Conservation (phyloP, 2,888 invertebrate species). For the Andrena haemorrhoa region DNA sequence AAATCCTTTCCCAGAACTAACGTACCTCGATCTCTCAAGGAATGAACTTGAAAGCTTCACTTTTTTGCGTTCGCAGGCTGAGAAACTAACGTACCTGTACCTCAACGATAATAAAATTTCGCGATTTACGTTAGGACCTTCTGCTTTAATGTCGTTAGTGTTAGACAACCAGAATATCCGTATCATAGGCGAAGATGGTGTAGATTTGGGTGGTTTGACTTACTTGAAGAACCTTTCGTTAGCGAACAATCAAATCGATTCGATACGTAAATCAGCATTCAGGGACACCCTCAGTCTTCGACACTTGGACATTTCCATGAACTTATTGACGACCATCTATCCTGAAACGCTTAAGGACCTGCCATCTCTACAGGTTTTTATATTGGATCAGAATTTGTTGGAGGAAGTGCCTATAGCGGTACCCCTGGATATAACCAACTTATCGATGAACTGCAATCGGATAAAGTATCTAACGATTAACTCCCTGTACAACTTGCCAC, state of each 20-base stretch:
- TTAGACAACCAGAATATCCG: constrained; percentile 8
- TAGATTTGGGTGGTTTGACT: constrained; percentile 13
- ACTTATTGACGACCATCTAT: rapidly evolving
- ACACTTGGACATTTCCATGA: constrained; percentile 30
- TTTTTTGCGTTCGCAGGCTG: background rate
- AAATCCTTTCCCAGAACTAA: constrained; percentile 41
- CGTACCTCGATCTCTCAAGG: constrained; percentile 36
- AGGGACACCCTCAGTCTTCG: background rate
- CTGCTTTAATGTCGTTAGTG: background rate
- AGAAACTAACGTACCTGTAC: constrained; percentile 12
- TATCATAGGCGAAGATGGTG: background rate
- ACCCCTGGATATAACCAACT: constrained; percentile 63
- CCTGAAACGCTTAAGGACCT: constrained; percentile 61
- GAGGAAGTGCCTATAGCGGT: constrained; percentile 61
- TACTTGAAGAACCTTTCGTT: constrained; percentile 70
- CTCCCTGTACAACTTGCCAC: constrained; percentile 63
- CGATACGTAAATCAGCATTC: background rate
- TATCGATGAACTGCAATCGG: constrained; percentile 73
- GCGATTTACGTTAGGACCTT: rapidly evolving
- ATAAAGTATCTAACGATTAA: constrained; percentile 63
- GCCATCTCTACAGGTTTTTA: constrained; percentile 63
- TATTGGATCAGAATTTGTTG: constrained; percentile 71
- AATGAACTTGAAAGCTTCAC: background rate
- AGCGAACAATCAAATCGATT: background rate
- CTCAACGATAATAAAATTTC: background rate